phyloP scores from a whole-genome alignment of 2,113 vertebrate species.

The Phasianus colchicus region DNA sequence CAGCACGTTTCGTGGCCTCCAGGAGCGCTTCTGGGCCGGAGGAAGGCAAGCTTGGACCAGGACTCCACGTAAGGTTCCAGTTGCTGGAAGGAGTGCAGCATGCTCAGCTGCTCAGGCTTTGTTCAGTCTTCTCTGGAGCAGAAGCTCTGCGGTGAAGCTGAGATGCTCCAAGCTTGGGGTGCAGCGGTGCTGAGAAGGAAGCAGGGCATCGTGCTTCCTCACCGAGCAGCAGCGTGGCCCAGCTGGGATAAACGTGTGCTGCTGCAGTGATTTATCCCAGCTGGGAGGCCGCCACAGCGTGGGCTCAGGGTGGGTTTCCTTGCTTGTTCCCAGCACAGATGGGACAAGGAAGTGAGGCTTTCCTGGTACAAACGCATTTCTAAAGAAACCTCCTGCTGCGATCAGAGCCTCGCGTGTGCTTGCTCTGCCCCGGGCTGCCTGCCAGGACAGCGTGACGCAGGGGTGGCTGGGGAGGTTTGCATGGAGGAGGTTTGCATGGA shows the following conservation, averaged over 20 bases:
- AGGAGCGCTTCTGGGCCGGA: background rate
- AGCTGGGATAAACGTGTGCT: conserved; percentile 22
- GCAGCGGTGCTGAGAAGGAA: background rate
- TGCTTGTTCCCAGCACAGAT: conserved; percentile 16
- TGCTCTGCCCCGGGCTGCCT: background rate
- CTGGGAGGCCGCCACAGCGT: background rate
- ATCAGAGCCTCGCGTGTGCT: background rate
- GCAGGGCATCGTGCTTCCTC: background rate
- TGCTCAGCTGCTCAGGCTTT: background rate
- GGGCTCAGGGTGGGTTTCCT: background rate
- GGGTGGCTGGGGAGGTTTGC: background rate
- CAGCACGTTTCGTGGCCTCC: background rate
- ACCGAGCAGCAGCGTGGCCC: rapidly evolving
- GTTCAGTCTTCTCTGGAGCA: background rate
- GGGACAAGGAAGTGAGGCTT: background rate
- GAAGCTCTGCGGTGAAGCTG: background rate
- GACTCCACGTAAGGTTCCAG: background rate
- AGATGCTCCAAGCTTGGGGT: background rate
- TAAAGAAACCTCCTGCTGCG: background rate
- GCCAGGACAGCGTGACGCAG: background rate
- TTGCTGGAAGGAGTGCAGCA: background rate
- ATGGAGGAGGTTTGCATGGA: background rate
- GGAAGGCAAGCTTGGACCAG: background rate
- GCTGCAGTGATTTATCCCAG: background rate
- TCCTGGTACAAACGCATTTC: background rate